Conservation (phyloP, 2,113 vertebrate genomes). For the Montifringilla adamsi region DNA sequence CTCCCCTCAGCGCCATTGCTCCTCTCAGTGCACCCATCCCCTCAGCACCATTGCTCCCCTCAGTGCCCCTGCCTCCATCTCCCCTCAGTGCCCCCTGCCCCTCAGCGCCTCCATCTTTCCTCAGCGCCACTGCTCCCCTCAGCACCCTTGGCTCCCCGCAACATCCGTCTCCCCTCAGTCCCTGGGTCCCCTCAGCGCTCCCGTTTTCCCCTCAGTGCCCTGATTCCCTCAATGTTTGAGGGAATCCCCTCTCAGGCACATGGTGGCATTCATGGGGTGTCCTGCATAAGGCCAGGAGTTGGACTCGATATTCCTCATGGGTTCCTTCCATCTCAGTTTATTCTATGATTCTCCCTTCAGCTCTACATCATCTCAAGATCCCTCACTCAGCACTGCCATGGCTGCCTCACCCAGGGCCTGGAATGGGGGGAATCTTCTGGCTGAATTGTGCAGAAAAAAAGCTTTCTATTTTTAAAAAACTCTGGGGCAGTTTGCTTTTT, state of each 20-base stretch:
- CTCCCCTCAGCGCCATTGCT: no score
- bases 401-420: neutral
- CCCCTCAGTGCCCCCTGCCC: no score
- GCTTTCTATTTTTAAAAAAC: neutral
- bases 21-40: neutral
- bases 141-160: rapidly evolving
- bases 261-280: neutral
- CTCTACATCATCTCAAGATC: neutral
- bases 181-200: neutral
- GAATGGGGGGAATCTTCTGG: neutral
- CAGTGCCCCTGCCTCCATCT: neutral
- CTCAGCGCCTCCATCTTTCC: neutral
- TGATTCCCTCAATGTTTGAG: neutral
- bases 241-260: neutral
- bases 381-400: neutral
- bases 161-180: rapidly evolving
- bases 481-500: neutral
- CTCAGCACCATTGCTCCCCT: no score
- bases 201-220: neutral
- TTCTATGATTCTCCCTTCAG: neutral
- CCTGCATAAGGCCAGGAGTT: neutral
- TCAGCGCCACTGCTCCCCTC: neutral
- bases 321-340: neutral
- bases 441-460: neutral
- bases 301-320: neutral